Conservation (phyloP, 92 coral and sea anemone genomes). For the Porites lobata region DNA sequence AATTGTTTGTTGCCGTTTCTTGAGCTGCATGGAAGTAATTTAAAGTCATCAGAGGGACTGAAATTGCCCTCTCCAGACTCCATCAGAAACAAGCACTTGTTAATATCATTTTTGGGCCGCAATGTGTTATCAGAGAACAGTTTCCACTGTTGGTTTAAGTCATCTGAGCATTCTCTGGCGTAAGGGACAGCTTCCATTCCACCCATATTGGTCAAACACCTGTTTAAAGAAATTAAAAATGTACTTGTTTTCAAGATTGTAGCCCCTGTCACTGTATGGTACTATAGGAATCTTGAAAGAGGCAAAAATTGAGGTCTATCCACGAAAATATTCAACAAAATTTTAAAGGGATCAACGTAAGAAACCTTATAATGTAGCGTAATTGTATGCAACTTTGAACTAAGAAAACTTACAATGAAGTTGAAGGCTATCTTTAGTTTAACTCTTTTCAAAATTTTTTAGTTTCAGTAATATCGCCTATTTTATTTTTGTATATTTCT, state of each 20-base stretch:
- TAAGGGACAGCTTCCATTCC: neutral
- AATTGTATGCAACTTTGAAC: no score
- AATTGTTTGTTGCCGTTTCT: neutral
- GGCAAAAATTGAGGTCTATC: no score
- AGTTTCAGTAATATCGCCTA: no score
- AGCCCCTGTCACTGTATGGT: neutral
- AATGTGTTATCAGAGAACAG: neutral
- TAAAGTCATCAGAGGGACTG: neutral
- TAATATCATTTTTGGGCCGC: neutral
- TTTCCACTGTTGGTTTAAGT: neutral
- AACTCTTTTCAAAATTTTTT: no score
- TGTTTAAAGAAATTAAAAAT: neutral
- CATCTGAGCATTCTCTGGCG: slow-evolving; percentile 11
- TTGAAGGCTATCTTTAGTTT: no score
- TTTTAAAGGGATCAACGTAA: no score
- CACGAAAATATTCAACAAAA: no score
- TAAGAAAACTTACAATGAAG: no score
- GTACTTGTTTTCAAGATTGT: neutral
- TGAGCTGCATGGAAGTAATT: neutral
- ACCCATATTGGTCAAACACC: slow-evolving; percentile 34
- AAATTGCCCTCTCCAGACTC: neutral
- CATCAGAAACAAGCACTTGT: neutral
- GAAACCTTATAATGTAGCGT: no score
- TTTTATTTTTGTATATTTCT: no score
- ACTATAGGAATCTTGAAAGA: neutral